phyloP scores from a whole-genome alignment of 2,888 invertebrate genomes.

The Netelia melanura region DNA sequence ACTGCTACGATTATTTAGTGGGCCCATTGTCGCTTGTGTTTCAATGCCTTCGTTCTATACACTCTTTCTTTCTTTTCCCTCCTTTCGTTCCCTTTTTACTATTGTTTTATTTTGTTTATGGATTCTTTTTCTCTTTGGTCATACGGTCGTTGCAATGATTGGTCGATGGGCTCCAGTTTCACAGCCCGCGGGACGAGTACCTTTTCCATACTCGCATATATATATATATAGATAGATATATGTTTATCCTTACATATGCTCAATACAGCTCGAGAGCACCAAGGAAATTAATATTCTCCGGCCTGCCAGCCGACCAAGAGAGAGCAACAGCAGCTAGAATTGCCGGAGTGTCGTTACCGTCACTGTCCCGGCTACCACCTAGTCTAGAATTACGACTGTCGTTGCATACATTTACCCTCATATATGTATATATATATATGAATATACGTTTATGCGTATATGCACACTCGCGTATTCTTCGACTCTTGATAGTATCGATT shows the following conservation, averaged over 20 bases:
- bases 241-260: slow-evolving; percentile 7
- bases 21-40: slow-evolving; percentile 70
- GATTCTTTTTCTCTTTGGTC: slow-evolving; percentile 36
- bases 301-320: slow-evolving; percentile 51
- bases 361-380: slow-evolving; percentile 63
- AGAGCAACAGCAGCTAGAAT: slow-evolving; percentile 60
- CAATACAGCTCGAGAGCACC: slow-evolving; percentile 50
- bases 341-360: slow-evolving; percentile 67
- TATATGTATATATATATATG: slow-evolving; percentile 6
- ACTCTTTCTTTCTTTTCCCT: slow-evolving; percentile 14
- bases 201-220: slow-evolving; percentile 10
- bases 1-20: slow-evolving; percentile 77
- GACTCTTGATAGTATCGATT: slow-evolving; percentile 44
- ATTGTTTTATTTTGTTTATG: background rate
- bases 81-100: background rate
- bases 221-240: background rate
- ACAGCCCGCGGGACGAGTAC: slow-evolving; percentile 65
- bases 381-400: slow-evolving; percentile 65
- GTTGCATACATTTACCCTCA: slow-evolving; percentile 1
- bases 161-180: slow-evolving; percentile 74
- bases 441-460: background rate
- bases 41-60: slow-evolving; percentile 15
- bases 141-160: slow-evolving; percentile 74
- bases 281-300: slow-evolving; percentile 67
- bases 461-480: slow-evolving; percentile 21